phyloP scores from a whole-genome alignment of 35 echinoderm and acorn worm genomes.

The Apostichopus parvimensis region DNA sequence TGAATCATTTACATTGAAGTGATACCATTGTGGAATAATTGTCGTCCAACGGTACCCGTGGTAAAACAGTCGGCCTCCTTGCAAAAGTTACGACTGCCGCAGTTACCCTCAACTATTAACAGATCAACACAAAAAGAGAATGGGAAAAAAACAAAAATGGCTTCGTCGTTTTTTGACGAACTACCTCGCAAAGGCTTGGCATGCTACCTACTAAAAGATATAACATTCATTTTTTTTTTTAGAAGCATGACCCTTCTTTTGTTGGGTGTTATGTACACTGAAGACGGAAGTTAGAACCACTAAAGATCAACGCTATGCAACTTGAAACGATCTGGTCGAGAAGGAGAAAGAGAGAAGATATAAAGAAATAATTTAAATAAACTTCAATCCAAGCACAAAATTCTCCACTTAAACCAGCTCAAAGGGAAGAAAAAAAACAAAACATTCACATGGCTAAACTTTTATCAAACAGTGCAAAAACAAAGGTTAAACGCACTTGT shows the following conservation, averaged over 20 bases:
- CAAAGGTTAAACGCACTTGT: no score
- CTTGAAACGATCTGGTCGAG: background rate
- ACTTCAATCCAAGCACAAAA: constrained; percentile 14
- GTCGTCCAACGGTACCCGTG: background rate
- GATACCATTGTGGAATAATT: background rate
- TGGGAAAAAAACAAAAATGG: background rate
- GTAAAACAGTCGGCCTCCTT: background rate
- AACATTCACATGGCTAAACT: no score
- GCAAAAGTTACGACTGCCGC: background rate
- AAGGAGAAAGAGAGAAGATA: background rate
- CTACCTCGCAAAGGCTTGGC: background rate
- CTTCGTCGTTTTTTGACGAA: background rate
- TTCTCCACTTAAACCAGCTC: background rate
- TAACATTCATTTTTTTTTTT: background rate
- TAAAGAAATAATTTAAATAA: constrained; percentile 1
- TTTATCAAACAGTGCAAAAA: no score
- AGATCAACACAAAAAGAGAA: background rate
- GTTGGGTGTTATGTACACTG: background rate
- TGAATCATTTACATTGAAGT: constrained; percentile 15
- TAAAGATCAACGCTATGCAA: constrained; percentile 1
- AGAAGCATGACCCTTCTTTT: constrained; percentile 6
- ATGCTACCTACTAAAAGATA: background rate
- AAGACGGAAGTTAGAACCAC: background rate
- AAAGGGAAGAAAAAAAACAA: no score
- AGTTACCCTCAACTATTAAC: background rate